Evolutionary conservation across 1,140 invertebrate species (phyloP), one percentile per base, ranked within the genome.

Genomic region (Meloidogyne exigua): DNA sequence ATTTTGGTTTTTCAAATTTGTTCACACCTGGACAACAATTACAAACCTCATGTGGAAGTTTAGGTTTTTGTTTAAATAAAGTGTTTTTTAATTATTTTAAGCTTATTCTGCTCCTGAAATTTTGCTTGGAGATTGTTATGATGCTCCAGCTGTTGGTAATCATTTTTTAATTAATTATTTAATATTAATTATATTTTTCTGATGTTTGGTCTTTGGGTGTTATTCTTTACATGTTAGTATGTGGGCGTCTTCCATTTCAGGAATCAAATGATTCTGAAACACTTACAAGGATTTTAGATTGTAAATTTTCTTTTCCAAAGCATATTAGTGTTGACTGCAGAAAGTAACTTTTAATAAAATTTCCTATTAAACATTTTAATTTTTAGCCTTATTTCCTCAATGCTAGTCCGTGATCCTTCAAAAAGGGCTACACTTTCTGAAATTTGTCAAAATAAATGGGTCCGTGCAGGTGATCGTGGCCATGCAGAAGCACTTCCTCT

Each of bases 101-200:
- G 96, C 96, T 7, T 99, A 99, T 90, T 99, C 96, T 15, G 96
- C 97, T 3, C 97, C 97, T 9, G 97, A 99, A 90, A 99, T 99
- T 85, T 90, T 99, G 70, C 90, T 99, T 67, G 96, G 96, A 42
- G 95, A 91, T 87, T 89, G 89, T 21, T 91, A 91, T 84, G 89
- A 90, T 88, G 89, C 90, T 18, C 88, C 88, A n/a, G 87, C 87
- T 77, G 84, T 89, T 68, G 88, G 87, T 89, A 13, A 75, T 76
- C 10, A 28, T 32, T 79, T 57, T 57, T 57, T n/a, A 57, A 12
- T 68, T 18, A 21, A 64, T 68, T 39, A n/a, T n/a, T n/a, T n/a
- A n/a, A n/a, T 69, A 42, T 69, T 44, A 1, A 80, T 39, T 66
- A n/a, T n/a, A 23, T 72, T 26, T 80, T 36, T 49, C 85, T 91